Conservation (phyloP, 64 coral and sea anemone species). For the Montipora sp. region DNA sequence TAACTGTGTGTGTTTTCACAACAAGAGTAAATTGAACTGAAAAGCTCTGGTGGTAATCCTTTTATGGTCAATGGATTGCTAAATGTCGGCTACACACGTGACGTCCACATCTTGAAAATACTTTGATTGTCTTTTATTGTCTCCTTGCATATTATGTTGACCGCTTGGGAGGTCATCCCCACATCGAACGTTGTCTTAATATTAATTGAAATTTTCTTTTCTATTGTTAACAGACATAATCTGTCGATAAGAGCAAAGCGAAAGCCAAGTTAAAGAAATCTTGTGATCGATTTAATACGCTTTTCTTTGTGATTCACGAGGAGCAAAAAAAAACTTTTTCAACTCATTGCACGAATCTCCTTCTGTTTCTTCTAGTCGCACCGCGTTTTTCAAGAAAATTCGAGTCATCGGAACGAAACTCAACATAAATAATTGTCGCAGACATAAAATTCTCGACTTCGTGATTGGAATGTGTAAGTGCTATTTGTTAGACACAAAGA, state of each 20-base stretch:
- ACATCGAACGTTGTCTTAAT: no score
- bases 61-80: slow-evolving; percentile 2
- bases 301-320: no score
- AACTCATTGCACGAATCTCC: no score
- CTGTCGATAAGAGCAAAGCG: background rate
- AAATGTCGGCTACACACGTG: background rate
- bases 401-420: background rate
- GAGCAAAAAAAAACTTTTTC: no score
- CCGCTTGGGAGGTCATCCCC: background rate
- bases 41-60: background rate
- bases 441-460: background rate
- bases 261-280: no score
- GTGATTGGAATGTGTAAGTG: background rate
- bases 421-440: background rate
- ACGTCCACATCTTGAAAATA: background rate
- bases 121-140: slow-evolving; percentile 9
- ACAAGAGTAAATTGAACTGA: background rate
- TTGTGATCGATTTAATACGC: no score
- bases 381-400: background rate
- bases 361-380: no score
- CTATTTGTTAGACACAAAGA: background rate
- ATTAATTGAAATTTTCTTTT: background rate
- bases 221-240: background rate
- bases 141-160: background rate
- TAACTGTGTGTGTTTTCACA: background rate